These are phyloP conservation scores for Phrynocephalus versicolor DNA, from an alignment of 2,113 vertebrate genomes.

Conservation along the genomic window DNA sequence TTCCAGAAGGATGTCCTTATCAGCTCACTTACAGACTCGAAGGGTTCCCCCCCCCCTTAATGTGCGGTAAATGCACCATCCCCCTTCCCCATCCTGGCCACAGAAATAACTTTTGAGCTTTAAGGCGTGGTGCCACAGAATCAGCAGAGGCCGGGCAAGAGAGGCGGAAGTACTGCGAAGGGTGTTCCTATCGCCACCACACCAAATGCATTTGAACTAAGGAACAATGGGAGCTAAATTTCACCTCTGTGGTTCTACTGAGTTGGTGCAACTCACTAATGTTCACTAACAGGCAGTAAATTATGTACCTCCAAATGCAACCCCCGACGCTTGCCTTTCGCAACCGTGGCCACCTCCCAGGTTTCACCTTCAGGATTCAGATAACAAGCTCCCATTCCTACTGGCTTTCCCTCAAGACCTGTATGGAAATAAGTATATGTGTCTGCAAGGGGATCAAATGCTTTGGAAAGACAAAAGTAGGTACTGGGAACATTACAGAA, in stretches of 20 bases:
- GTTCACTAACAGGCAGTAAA: slow-evolving; percentile 75
- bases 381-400: slow-evolving; percentile 79
- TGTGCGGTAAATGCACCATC: slow-evolving; percentile 57
- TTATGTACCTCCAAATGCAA: slow-evolving; percentile 73
- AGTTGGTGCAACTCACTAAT: slow-evolving; percentile 56
- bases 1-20: slow-evolving; percentile 45
- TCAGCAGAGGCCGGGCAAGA: slow-evolving; percentile 12
- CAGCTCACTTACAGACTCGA: slow-evolving; percentile 42
- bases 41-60: slow-evolving; percentile 56
- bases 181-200: slow-evolving; percentile 3
- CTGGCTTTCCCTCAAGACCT: slow-evolving; percentile 77
- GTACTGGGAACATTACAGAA: slow-evolving; percentile 79
- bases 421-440: slow-evolving; percentile 83
- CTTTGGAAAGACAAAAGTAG: slow-evolving; percentile 85
- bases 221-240: slow-evolving; percentile 58
- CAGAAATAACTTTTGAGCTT: slow-evolving; percentile 49
- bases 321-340: slow-evolving; percentile 75
- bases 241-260: slow-evolving; percentile 23
- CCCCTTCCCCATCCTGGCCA: too few species aligned
- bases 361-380: slow-evolving; percentile 81
- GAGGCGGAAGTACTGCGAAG: slow-evolving; percentile 13
- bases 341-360: slow-evolving; percentile 75
- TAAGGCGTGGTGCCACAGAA: slow-evolving; percentile 35
- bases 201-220: not conserved
- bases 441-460: slow-evolving; percentile 87